phyloP scores from a whole-genome alignment of 2,888 invertebrate genomes.

The Trissolcus brochymenae region DNA sequence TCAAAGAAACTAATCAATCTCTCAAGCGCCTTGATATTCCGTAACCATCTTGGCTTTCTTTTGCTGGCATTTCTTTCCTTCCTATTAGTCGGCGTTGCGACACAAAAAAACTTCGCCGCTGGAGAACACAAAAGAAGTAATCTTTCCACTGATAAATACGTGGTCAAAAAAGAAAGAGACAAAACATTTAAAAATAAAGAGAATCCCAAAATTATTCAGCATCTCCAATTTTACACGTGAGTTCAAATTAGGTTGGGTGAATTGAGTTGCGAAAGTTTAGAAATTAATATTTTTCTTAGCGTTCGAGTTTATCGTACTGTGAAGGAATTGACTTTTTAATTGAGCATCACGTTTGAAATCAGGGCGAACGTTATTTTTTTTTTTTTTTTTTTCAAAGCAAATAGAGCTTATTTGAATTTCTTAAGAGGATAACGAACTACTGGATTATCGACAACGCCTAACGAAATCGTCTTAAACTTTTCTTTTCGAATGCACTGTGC shows the following conservation, averaged over 20 bases:
- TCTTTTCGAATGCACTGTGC: slow-evolving; percentile 23
- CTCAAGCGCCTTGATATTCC: slow-evolving; percentile 43
- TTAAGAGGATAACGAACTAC: slow-evolving; percentile 33
- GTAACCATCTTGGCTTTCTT: slow-evolving; percentile 42
- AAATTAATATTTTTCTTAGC: slow-evolving; percentile 33
- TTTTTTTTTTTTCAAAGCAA: slow-evolving; percentile 13
- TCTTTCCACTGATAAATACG: slow-evolving; percentile 35
- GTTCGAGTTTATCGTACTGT: background rate
- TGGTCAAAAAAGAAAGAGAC: slow-evolving; percentile 8
- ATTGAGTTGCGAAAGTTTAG: slow-evolving; percentile 21
- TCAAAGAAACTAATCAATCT: slow-evolving; percentile 58
- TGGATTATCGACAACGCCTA: slow-evolving; percentile 41
- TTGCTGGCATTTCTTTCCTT: slow-evolving; percentile 18
- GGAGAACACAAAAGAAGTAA: slow-evolving; percentile 28
- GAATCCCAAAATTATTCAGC: slow-evolving; percentile 3
- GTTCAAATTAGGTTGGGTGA: slow-evolving; percentile 5
- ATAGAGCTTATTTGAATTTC: slow-evolving; percentile 31
- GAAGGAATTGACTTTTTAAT: slow-evolving; percentile 17
- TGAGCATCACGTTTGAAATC: slow-evolving; percentile 1
- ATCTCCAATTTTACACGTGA: slow-evolving; percentile 21
- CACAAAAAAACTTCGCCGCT: slow-evolving; percentile 7
- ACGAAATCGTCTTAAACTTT: slow-evolving; percentile 42
- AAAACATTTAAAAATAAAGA: background rate
- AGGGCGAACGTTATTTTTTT: background rate
- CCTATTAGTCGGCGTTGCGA: slow-evolving; percentile 21